Conservation (phyloP, 2,113 vertebrate species). For the Eulacestoma nigropectus region DNA sequence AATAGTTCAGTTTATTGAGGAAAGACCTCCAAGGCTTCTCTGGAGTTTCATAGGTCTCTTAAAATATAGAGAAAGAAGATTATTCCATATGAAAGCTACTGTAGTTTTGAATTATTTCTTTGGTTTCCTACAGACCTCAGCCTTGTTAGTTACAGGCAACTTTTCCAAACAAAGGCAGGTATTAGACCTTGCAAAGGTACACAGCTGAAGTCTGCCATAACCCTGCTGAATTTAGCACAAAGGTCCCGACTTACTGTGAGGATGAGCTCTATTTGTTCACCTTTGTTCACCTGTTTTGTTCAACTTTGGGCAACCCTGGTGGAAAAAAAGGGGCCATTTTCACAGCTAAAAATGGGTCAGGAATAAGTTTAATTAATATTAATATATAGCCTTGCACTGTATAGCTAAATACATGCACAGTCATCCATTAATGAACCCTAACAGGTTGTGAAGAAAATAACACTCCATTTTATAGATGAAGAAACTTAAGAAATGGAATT, state of each 20-base stretch:
- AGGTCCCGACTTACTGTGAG: accelerated
- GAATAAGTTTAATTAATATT: background rate
- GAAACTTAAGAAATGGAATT: background rate
- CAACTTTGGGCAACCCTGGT: background rate
- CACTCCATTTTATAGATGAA: background rate
- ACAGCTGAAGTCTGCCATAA: background rate
- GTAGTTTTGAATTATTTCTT: background rate
- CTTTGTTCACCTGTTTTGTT: background rate
- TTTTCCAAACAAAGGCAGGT: background rate
- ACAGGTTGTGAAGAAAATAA: background rate
- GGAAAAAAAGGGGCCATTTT: background rate
- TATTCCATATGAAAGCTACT: background rate
- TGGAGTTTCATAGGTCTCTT: background rate
- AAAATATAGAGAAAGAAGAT: background rate
- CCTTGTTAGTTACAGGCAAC: background rate
- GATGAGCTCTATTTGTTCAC: background rate
- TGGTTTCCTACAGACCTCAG: background rate
- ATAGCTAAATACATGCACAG: background rate
- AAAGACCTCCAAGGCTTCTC: background rate
- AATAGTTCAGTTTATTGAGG: background rate
- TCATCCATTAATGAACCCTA: background rate
- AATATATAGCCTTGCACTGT: background rate
- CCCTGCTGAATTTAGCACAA: background rate
- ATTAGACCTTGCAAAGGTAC: background rate
- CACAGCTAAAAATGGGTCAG: background rate